phyloP scores from a whole-genome alignment of 2,113 vertebrate genomes.

The Balaeniceps rex region DNA sequence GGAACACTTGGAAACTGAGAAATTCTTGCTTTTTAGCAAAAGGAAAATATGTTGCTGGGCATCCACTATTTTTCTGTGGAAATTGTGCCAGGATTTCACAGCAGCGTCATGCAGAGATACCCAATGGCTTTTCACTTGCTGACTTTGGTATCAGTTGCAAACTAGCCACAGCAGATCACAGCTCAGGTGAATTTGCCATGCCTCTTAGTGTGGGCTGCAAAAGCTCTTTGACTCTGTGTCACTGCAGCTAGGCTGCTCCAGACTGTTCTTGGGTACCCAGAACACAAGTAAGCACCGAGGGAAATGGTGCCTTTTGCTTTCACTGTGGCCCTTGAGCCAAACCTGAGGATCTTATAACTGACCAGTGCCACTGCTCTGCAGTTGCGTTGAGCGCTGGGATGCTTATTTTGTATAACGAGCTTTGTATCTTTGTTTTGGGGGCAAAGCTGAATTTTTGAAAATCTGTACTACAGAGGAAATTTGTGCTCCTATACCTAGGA shows the following conservation, averaged over 20 bases:
- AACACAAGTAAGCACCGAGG: neutral
- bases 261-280: neutral
- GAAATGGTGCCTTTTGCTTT: neutral
- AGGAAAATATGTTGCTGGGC: neutral
- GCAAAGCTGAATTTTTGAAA: neutral
- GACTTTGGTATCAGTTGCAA: neutral
- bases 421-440: neutral
- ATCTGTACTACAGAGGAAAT: neutral
- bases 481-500: neutral
- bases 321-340: neutral
- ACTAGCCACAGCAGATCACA: neutral
- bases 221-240: neutral
- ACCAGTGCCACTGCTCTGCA: neutral
- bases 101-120: accelerated
- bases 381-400: neutral
- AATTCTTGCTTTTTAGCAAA: neutral
- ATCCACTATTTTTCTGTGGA: neutral
- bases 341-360: neutral
- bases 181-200: neutral
- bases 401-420: neutral
- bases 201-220: neutral
- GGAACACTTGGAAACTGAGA: neutral
- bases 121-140: neutral
- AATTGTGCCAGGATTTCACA: neutral
- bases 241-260: neutral